Base-by-base conservation (phyloP, 2,888 invertebrate species). In the Eucriotettix oculatus region DNA sequence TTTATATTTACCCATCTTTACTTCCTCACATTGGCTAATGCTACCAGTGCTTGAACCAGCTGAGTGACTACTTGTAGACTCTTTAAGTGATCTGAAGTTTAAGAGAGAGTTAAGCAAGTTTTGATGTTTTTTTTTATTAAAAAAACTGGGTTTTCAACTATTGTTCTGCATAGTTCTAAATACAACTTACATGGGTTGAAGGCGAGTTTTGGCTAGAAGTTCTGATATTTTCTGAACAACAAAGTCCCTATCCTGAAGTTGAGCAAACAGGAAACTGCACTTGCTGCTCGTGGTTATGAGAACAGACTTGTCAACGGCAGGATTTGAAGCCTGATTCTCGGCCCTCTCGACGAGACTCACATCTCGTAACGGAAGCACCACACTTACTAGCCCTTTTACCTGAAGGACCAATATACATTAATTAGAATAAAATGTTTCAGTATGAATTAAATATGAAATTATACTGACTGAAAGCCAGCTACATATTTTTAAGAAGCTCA, bases 151-250 rank as follows among this genome's bases (percentile, higher is more conserved):
- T 29, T 2, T 29, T 29, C 7, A 29, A 29, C 7, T 29, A 29
- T 29, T n/a, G n/a, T 29, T 29, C 29, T 29, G 29, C 29, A 29
- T 7, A 29, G 7, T 5, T 5, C 7, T 52, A 2, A 52, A 52
- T 52, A 55, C 43, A 11, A 58, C 63, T 61, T 53, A 60, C 59
- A 52, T 11, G 14, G 62, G 62, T 10, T 54, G 17, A 16, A 71
- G 65, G 65, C 72, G 72, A 62, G 80, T 83, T 72, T 84, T 86
- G 0, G 90, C 84, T 5, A 95, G 77, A 17, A 96, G 79, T 71
- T 94, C 92, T 0, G 91, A 89, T 65, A 97, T 84, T 75, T 94
- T 95, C 69, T 87, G 84, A 9, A 95, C 83, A 10, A 97, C 79
- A 71, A 95, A 89, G 69, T 93, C 88, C 63, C 93, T 78, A 70